Base-by-base conservation (phyloP, 1,140 invertebrate species). In the Euura saliciscinereae region DNA sequence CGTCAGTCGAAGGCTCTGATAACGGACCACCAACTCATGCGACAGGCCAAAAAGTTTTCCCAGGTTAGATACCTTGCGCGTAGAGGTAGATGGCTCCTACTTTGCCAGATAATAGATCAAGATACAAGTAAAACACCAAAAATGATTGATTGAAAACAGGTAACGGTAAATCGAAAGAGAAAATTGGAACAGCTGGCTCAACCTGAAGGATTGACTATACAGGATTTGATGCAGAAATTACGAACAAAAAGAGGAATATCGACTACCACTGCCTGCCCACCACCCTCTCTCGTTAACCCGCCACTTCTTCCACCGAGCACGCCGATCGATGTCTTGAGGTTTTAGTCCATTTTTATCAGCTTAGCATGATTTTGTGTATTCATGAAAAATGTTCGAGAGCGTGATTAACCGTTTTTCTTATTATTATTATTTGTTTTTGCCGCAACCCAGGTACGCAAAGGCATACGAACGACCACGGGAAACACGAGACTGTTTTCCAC, bases 141-240 rank as follows among this genome's bases (percentile, higher is more conserved):
- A 10, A 64, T 10, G 59, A 10, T 64, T 28, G 28, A 28, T 28
- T 28, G 28, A 73, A 71, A 70, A 68, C 79, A 91, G 90, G 92
- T 93, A 65, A 91, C 93, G 10, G 90, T 94, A 66, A 96, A 96
- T 89, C 90, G 95, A 11, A 96, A 97, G 86, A 90, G 95, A 84
- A 96, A 96, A 90, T 89, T 96, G 78, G 94, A 96, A 79, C 93
- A 95, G 81, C 90, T 94, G 73, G 92, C 94, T n/a, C 92, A 94
- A 80, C 91, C 93, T 45, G 92, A 92, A 71, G 93, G 93, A 69
- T 83, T 96, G 75, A 92, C 93, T 78, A 88, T 97, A 73, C 90
- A 91, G 77, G 93, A 94, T 80, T 92, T 94, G 80, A 85, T 87
- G 84, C 85, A 86, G 68, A 86, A 84, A 75, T 73, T 85, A 66